These are phyloP conservation scores for Mus spicilegus DNA, from an alignment of 2,113 vertebrate genomes.

Conservation along the genomic window DNA sequence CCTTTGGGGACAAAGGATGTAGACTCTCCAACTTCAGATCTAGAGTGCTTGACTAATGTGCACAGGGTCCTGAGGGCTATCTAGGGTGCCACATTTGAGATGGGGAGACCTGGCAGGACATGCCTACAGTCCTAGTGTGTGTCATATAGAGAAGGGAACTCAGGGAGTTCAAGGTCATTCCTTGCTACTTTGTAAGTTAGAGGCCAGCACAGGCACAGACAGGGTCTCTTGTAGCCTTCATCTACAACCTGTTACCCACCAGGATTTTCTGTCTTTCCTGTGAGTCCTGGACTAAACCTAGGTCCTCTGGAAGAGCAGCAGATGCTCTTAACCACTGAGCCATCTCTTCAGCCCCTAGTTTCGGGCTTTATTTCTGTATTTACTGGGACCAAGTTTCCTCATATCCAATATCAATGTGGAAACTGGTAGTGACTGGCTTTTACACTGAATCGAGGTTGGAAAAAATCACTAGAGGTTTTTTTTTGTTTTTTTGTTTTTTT, in stretches of 20 bases:
- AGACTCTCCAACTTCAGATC: no score
- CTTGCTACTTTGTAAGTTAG: neutral
- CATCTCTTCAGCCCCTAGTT: neutral
- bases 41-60: neutral
- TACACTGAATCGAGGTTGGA: neutral
- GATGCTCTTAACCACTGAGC: neutral
- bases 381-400: neutral
- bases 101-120: no score
- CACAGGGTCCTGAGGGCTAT: neutral
- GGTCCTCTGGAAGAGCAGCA: neutral
- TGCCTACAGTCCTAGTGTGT: neutral
- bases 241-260: neutral
- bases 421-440: conserved; percentile 40
- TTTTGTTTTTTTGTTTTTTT: no score
- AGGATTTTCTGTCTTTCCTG: neutral
- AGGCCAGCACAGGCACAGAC: no score
- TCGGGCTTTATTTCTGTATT: neutral
- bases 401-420: neutral
- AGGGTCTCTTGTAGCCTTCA: neutral
- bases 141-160: no score
- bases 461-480: conserved; percentile 52
- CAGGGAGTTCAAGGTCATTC: neutral
- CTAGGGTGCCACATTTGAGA: neutral
- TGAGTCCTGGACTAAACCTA: neutral
- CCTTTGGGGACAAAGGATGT: neutral